These are phyloP conservation scores for Epirrita christyi DNA, from an alignment of 2,888 invertebrate species.

Conservation along the genomic window DNA sequence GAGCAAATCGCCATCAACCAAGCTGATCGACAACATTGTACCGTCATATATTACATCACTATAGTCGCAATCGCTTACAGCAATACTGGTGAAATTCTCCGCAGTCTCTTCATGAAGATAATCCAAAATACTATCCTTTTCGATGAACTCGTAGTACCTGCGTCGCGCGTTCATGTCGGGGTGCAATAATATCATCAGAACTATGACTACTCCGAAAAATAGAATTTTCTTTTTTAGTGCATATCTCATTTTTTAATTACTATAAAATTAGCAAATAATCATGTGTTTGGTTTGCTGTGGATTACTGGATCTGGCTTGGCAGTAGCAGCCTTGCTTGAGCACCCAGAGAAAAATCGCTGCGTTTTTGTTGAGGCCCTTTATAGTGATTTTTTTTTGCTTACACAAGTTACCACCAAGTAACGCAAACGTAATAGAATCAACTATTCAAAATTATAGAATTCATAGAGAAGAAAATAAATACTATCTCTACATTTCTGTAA, in stretches of 20 bases:
- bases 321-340: neutral
- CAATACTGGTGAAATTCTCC: slow-evolving; percentile 74
- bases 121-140: slow-evolving; percentile 67
- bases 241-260: slow-evolving; percentile 56
- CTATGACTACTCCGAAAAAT: slow-evolving; percentile 49
- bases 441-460: too few relatives aligned
- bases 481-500: too few relatives aligned
- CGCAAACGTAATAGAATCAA: too few relatives aligned
- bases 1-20: slow-evolving; percentile 65
- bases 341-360: too few relatives aligned
- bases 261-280: slow-evolving; percentile 4
- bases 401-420: too few relatives aligned
- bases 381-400: too few relatives aligned
- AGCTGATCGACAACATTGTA: slow-evolving; percentile 58
- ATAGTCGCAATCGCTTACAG: slow-evolving; percentile 68
- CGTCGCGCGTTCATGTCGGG: slow-evolving; percentile 59
- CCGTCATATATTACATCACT: slow-evolving; percentile 64
- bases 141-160: slow-evolving; percentile 76
- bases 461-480: too few relatives aligned
- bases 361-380: too few relatives aligned
- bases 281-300: neutral
- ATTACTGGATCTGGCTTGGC: neutral
- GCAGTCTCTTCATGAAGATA: slow-evolving; percentile 67
- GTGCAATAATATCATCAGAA: slow-evolving; percentile 62
- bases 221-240: slow-evolving; percentile 62